Base-by-base conservation (phyloP, 2,797 vertebrate species). In the Uromys caudimaculatus region DNA sequence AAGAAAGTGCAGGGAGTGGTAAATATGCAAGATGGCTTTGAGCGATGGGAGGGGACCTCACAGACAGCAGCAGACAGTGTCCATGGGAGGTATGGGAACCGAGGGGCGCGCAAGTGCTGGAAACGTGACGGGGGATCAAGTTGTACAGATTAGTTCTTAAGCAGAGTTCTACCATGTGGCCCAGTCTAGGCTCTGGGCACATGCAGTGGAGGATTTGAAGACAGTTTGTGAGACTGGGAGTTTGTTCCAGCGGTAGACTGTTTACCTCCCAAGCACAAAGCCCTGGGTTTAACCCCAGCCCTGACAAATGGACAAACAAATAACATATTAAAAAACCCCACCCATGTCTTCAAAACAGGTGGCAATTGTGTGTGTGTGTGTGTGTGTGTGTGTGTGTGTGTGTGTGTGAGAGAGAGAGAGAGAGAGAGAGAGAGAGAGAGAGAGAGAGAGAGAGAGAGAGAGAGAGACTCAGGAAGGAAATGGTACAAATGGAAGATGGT, bases 51-150 rank as follows among this genome's bases (percentile, higher is more conserved):
- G 87, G 52, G 52, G 52, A 85, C 52, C 71, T 56, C 86, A 87
- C 6, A 96, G 88, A 60, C 0, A 2, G 88, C 67, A 96, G 27
- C 95, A 96, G 96, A 85, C 79, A 89, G 82, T 17, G 12, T 73
- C 90, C 86, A 56, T 41, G 24, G 77, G 67, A 90, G 77, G 50
- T 38, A 1, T 78, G 85, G 83, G 75, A 67, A 32, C 41, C 71
- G 76, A 89, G 50, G 54, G 62, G 67, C 23, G 50, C 54, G 93
- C 54, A 89, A 76, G 54, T 47, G 32, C 44, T 56, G 56, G 54
- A 76, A 73, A 75, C 27, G 60, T 86, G 71, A 69, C 7, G 41
- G 77, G 58, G 67, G 10, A 4, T 71, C 13, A 5, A n/a, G 62
- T 64, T 11, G 27, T 29, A n/a, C 13, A 67, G 58, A n/a, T 41